These are phyloP conservation scores for Drosophila nigromelanica DNA, from an alignment of 1,140 invertebrate species.

Conservation along the genomic window DNA sequence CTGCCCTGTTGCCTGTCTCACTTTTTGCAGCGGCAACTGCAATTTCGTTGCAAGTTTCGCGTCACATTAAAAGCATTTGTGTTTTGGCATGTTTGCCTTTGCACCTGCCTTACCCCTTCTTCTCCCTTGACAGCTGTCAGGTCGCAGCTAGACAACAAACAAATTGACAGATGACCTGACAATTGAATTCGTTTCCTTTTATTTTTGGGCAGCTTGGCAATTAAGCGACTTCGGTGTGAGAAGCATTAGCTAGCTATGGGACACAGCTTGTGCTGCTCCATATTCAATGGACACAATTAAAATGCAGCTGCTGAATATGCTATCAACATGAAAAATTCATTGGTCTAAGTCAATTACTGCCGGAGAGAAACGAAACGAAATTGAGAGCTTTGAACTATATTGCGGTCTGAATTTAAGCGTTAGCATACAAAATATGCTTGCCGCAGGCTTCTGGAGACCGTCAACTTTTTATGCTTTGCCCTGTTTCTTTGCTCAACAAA, in stretches of 20 bases:
- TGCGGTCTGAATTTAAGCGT: slow-evolving; percentile 3
- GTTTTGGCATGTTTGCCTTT: slow-evolving; percentile 65
- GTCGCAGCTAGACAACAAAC: slow-evolving; percentile 74
- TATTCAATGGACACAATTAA: slow-evolving; percentile 68
- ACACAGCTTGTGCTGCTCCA: slow-evolving; percentile 11
- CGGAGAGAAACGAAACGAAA: slow-evolving; percentile 30
- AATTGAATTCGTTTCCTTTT: slow-evolving; percentile 70
- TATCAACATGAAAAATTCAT: slow-evolving; percentile 76
- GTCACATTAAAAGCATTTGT: slow-evolving; percentile 78
- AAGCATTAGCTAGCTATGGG: slow-evolving; percentile 14
- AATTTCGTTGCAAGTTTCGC: slow-evolving; percentile 72
- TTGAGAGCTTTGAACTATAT: slow-evolving; percentile 17
- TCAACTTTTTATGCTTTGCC: slow-evolving; percentile 26
- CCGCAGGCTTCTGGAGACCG: slow-evolving; percentile 9
- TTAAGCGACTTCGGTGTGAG: slow-evolving; percentile 13
- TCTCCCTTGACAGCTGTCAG: slow-evolving; percentile 64
- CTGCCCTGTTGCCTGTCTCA: slow-evolving; percentile 42
- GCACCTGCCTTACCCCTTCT: slow-evolving; percentile 34
- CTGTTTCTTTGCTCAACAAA: slow-evolving; percentile 50
- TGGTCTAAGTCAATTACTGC: slow-evolving; percentile 69
- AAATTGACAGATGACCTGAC: slow-evolving; percentile 82
- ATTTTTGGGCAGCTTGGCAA: slow-evolving; percentile 24
- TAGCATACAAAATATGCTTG: slow-evolving; percentile 4
- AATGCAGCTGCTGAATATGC: slow-evolving; percentile 73
- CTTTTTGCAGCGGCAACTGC: slow-evolving; percentile 25